phyloP scores from a whole-genome alignment of 2,113 vertebrate genomes.

The Columbina picui region DNA sequence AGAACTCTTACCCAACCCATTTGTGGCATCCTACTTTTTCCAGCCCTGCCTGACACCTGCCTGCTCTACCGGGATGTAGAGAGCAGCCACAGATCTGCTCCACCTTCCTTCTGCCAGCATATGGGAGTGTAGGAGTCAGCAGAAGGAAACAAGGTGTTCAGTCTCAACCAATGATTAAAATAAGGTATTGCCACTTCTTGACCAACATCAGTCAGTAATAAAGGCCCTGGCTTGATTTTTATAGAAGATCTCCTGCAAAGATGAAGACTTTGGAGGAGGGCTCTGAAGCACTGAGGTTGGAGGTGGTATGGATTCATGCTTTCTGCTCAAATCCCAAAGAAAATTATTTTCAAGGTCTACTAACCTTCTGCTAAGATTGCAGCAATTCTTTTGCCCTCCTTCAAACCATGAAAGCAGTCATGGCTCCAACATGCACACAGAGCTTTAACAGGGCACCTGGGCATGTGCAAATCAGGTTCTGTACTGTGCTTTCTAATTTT shows the following conservation, averaged over 20 bases:
- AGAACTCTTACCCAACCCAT: not conserved
- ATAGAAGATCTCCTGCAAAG: not conserved
- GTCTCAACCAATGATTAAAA: not conserved
- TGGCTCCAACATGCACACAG: rapidly evolving
- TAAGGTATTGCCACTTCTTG: not conserved
- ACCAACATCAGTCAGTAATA: not conserved
- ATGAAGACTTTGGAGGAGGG: not conserved
- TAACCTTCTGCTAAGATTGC: not conserved
- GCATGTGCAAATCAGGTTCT: not conserved
- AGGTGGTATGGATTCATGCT: not conserved
- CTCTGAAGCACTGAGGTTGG: not conserved
- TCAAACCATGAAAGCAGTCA: not conserved
- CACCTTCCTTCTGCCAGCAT: not conserved
- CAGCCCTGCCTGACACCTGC: not conserved
- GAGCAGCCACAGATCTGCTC: not conserved
- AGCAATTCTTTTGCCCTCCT: not conserved
- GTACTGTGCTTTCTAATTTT: not conserved
- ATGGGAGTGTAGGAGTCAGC: not conserved
- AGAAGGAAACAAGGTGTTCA: not conserved
- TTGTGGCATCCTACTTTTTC: not conserved
- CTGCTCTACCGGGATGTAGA: not conserved
- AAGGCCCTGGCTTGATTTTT: not conserved
- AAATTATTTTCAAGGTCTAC: not conserved
- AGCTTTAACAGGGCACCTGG: not conserved
- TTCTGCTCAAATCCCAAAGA: not conserved